Evolutionary conservation across 2,797 vertebrate species (phyloP).

Genomic region (Coregonus ussuriensis): DNA sequence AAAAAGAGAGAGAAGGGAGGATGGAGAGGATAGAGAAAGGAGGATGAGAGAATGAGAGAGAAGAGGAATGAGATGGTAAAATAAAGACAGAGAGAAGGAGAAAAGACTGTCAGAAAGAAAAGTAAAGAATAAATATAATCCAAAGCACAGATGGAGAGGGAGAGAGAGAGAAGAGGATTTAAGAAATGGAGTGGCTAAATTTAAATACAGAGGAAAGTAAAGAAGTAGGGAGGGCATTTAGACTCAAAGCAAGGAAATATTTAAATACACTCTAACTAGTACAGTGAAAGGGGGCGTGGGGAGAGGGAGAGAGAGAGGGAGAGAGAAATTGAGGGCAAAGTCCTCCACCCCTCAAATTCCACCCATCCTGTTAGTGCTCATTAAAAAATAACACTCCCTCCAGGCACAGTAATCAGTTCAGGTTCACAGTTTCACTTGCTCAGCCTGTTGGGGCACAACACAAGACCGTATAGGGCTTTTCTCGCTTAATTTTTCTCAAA

Average conservation of each 20-base stretch:
- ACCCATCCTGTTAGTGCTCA: conserved; percentile 12
- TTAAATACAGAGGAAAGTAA: neutral
- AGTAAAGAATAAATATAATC: neutral
- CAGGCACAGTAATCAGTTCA: conserved; percentile 14
- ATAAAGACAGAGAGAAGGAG: neutral
- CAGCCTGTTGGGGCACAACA: neutral
- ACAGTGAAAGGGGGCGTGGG: neutral
- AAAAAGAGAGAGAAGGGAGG: neutral
- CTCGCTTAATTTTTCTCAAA: neutral
- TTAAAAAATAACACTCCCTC: conserved; percentile 15
- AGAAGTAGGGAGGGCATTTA: neutral
- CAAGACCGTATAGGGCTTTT: neutral
- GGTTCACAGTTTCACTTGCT: neutral
- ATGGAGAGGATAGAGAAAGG: neutral
- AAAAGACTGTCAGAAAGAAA: too few species aligned
- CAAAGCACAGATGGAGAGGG: neutral
- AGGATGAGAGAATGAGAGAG: conserved; percentile 39
- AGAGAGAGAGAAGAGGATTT: neutral
- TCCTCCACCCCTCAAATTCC: neutral
- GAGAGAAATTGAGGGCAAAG: neutral
- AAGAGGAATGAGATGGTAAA: neutral
- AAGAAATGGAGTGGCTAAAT: neutral
- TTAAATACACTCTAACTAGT: neutral
- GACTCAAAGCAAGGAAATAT: neutral
- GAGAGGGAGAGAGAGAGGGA: neutral